Evolutionary conservation across 2,113 vertebrate genomes (phyloP), one percentile per base, ranked within the genome.

Genomic region (Garra rufa): DNA sequence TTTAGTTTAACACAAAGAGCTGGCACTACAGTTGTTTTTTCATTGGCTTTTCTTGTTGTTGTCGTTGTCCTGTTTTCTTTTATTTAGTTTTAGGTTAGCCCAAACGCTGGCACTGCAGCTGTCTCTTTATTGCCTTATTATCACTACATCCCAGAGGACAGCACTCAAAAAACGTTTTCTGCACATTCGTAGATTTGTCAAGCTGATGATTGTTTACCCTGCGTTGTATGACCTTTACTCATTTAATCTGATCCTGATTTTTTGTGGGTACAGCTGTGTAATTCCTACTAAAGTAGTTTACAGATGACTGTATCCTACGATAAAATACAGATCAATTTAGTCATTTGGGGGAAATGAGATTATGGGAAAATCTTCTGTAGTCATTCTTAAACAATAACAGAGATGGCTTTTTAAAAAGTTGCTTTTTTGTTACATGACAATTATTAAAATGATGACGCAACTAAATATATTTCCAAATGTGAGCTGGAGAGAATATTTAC

Each of bases 381-480:
- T 38, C 8, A 21, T 38, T 38, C 4, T 52, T 52, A 21, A 8
- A 55, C 19, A 55, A 34, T 34, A 34, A 34, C n/a, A n/a, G 6
- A 19, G 1, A 52, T 52, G 50, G 50, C 8, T 19, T 52, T 15
- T 19, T 19, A 52, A 52, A 30, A 14, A 34, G 19, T 67, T 4
- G 19, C 17, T 43, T 43, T 55, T 76, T 15, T 70, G 21, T 44
- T 71, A 6, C 21, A 43, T 21, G 38, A 43, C 21, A n/a, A 13
- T 14, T n/a, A 43, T 43, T 70, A 69, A 48, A 82, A n/a, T 17
- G 11, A 30, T 34, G 11, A 76, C 79, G 55, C 57, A 83, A 61
- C 24, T 70, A 70, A 86, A 80, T 13, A 67, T 30, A 1, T 55
- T 83, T 65, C n/a, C 65, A 79, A 80, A 83, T 83, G 11, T 73